phyloP scores from a whole-genome alignment of 2,888 invertebrate species.

The Augiades crinisus region DNA sequence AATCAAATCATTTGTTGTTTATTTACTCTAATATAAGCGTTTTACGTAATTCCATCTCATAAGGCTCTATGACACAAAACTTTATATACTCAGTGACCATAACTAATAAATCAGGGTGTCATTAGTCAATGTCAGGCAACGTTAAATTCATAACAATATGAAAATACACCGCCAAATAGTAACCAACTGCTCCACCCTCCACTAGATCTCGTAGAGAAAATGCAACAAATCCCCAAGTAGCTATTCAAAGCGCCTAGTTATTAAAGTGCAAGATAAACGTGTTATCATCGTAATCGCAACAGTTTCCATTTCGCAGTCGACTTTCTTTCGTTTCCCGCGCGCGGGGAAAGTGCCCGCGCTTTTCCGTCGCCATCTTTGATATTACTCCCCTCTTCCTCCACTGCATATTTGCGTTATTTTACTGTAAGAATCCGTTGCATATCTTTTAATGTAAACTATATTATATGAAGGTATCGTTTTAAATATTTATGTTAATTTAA shows the following conservation, averaged over 20 bases:
- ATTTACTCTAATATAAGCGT: too few relatives aligned
- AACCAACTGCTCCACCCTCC: too few relatives aligned
- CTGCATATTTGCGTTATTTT: constrained; percentile 21
- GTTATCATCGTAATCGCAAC: constrained; percentile 69
- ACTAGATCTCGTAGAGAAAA: too few relatives aligned
- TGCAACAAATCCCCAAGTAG: neutral
- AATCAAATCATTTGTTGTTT: too few relatives aligned
- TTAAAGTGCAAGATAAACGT: constrained; percentile 56
- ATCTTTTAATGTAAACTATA: neutral
- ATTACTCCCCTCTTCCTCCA: constrained; percentile 7
- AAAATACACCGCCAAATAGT: constrained; percentile 1
- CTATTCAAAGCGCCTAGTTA: constrained; percentile 37
- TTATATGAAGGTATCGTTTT: too few relatives aligned
- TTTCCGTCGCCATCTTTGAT: constrained; percentile 77
- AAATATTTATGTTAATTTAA: neutral
- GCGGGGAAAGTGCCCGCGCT: constrained; percentile 76
- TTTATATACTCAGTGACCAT: neutral
- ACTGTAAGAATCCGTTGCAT: constrained; percentile 19
- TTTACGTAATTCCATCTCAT: neutral
- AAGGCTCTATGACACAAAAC: neutral
- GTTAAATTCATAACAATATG: neutral
- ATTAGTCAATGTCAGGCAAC: neutral
- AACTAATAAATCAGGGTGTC: neutral
- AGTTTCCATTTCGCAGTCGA: constrained; percentile 77
- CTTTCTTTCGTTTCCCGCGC: constrained; percentile 79